These are phyloP conservation scores for Actinia equina DNA, from an alignment of 64 coral and sea anemone genomes.

Conservation along the genomic window DNA sequence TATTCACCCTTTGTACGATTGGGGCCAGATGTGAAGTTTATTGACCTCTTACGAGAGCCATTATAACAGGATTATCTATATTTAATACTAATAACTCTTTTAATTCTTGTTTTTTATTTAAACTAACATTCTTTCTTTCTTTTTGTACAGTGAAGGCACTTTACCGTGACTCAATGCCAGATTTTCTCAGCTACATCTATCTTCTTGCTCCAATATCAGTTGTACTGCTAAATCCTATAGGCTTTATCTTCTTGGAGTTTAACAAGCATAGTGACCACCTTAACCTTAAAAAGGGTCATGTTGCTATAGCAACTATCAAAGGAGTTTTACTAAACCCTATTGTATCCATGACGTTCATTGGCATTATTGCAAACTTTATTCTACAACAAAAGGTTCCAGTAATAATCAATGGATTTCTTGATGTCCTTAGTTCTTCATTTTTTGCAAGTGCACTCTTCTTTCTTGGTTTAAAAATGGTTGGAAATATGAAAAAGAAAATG, in stretches of 20 bases:
- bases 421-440: slow-evolving; percentile 65
- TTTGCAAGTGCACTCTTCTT: slow-evolving; percentile 82
- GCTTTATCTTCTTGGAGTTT: slow-evolving; percentile 76
- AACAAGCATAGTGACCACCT: slow-evolving; percentile 25
- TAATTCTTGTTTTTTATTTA: not conserved
- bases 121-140: not conserved
- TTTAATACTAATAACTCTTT: too few species aligned
- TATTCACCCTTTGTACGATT: too few species aligned
- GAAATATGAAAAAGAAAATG: slow-evolving; percentile 75
- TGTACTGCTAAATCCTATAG: slow-evolving; percentile 58
- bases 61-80: too few species aligned
- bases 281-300: slow-evolving; percentile 34
- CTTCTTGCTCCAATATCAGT: slow-evolving; percentile 67
- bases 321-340: slow-evolving; percentile 56
- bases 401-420: slow-evolving; percentile 37
- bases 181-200: slow-evolving; percentile 78
- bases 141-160: slow-evolving; percentile 76
- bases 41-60: too few species aligned
- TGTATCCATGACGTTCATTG: slow-evolving; percentile 78
- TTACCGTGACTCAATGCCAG: slow-evolving; percentile 57
- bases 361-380: slow-evolving; percentile 59
- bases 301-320: slow-evolving; percentile 55
- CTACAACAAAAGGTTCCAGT: slow-evolving; percentile 44
- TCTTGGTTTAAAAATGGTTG: slow-evolving; percentile 85
- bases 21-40: too few species aligned